These are phyloP conservation scores for Pogonomyrmex californicus DNA, from an alignment of 1,140 invertebrate genomes.

Conservation along the genomic window DNA sequence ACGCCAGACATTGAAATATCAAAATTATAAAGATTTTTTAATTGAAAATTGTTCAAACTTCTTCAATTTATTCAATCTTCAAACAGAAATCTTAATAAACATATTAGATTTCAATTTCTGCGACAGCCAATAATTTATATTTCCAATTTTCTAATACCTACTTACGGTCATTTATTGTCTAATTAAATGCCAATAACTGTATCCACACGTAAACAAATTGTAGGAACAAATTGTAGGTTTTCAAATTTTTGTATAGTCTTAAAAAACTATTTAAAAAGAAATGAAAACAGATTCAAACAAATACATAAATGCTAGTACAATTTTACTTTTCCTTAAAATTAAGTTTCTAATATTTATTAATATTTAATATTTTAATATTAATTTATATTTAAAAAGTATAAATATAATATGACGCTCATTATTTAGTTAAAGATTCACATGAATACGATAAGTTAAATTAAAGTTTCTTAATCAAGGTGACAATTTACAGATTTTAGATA, in stretches of 20 bases:
- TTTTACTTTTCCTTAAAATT: background rate
- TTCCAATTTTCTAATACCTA: too few relatives aligned
- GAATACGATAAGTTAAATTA: background rate
- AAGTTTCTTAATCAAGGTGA: background rate
- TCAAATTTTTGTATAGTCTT: background rate
- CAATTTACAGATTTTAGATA: background rate
- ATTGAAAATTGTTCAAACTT: too few relatives aligned
- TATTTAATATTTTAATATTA: background rate
- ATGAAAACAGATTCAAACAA: background rate
- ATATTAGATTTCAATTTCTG: too few relatives aligned
- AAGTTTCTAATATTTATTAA: background rate
- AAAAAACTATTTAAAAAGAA: background rate
- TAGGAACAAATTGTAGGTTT: conserved; percentile 27
- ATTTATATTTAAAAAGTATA: background rate
- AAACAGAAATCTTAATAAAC: too few relatives aligned
- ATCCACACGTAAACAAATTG: conserved; percentile 34
- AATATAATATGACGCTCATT: background rate
- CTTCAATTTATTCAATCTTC: too few relatives aligned
- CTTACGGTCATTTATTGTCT: too few relatives aligned
- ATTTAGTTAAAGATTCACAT: background rate
- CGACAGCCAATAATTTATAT: too few relatives aligned
- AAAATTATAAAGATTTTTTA: too few relatives aligned
- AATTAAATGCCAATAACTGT: conserved; percentile 57
- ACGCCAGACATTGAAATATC: too few relatives aligned
- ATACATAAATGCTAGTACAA: background rate